These are phyloP conservation scores for Eudyptes chrysolophus DNA, from an alignment of 2,113 vertebrate genomes.

Conservation along the genomic window DNA sequence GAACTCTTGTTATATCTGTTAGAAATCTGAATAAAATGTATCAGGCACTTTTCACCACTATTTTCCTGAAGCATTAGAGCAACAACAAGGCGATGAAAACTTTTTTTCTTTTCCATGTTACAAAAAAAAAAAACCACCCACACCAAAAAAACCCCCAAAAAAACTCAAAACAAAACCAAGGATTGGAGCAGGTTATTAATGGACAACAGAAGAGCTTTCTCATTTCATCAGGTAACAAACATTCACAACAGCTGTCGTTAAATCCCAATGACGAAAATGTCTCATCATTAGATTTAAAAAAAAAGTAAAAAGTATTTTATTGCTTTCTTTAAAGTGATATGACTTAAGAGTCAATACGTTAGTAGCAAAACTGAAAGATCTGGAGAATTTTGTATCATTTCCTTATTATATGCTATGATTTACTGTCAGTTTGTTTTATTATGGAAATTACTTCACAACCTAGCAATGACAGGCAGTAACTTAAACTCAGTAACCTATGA, in stretches of 20 bases:
- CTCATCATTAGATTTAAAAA: neutral
- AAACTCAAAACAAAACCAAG: neutral
- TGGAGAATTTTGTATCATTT: neutral
- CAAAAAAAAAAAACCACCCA: neutral
- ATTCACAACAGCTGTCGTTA: neutral
- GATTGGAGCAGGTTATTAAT: neutral
- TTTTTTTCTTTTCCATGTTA: neutral
- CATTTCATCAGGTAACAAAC: neutral
- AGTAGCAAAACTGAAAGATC: neutral
- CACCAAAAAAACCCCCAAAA: neutral
- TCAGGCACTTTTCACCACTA: neutral
- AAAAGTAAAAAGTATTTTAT: neutral
- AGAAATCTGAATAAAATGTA: neutral
- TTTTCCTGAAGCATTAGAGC: neutral
- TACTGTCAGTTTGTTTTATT: neutral
- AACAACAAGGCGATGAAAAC: neutral
- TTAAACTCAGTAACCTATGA: neutral
- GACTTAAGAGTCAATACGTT: neutral
- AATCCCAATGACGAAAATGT: neutral
- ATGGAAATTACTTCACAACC: neutral
- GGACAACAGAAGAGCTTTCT: neutral
- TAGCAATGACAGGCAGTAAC: neutral
- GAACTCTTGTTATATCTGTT: neutral
- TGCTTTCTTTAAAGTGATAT: neutral
- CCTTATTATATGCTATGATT: neutral